These are phyloP conservation scores for Drosophila jambulina DNA, from an alignment of 1,140 invertebrate species.

Conservation along the genomic window DNA sequence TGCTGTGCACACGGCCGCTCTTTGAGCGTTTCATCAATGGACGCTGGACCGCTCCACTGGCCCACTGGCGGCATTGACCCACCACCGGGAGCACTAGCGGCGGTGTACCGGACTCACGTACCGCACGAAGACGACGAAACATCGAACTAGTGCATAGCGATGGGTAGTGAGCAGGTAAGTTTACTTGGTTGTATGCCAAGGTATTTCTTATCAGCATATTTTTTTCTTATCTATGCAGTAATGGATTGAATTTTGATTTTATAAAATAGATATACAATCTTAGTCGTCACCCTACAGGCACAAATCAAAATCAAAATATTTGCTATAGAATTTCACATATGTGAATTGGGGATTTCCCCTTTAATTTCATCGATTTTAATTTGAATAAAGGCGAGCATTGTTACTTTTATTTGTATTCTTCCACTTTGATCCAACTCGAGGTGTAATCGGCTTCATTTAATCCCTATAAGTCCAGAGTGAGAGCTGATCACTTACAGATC, in stretches of 20 bases:
- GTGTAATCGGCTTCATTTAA: neutral
- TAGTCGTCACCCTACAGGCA: neutral
- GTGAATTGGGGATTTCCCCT: too few relatives aligned
- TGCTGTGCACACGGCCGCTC: slow-evolving; percentile 45
- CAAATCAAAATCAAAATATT: neutral
- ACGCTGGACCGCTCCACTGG: slow-evolving; percentile 36
- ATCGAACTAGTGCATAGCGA: slow-evolving; percentile 12
- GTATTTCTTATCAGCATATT: slow-evolving; percentile 6
- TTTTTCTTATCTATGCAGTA: slow-evolving; percentile 8
- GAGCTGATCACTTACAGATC: neutral
- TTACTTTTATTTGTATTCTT: neutral
- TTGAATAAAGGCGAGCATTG: neutral
- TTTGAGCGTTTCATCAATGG: slow-evolving; percentile 61
- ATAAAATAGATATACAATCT: neutral
- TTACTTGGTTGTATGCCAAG: neutral
- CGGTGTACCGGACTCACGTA: slow-evolving; percentile 29
- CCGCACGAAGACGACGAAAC: slow-evolving; percentile 5
- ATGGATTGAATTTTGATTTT: slow-evolving; percentile 1
- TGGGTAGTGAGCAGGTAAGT: slow-evolving; percentile 9
- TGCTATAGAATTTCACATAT: too few relatives aligned
- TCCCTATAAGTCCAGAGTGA: neutral
- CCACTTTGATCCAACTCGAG: neutral
- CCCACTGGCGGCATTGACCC: slow-evolving; percentile 52
- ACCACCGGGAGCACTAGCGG: slow-evolving; percentile 9
- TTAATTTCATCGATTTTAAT: neutral